A percentile compares a stretch with the other conserved stretches of the same genome.
These are phyloP conservation scores for Thysanoteuthis rhombus DNA, from an alignment of 2,888 invertebrate genomes.

Conservation along the genomic window DNA sequence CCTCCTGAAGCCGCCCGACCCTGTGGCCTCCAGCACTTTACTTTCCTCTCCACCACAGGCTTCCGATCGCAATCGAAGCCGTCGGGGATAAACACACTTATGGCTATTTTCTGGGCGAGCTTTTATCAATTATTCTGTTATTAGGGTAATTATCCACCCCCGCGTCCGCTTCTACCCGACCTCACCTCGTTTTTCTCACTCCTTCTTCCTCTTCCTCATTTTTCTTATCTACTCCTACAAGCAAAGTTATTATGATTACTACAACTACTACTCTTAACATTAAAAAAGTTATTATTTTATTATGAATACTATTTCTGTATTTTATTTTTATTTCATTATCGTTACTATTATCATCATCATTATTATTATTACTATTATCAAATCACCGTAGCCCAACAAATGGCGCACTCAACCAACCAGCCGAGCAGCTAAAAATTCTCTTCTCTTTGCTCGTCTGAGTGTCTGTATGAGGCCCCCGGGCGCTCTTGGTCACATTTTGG, in stretches of 20 bases:
- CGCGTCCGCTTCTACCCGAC: background rate
- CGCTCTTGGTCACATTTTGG: too few species aligned
- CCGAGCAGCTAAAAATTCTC: too few species aligned
- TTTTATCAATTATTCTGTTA: background rate
- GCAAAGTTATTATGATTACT: background rate
- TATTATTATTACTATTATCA: too few species aligned
- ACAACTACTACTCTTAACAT: background rate
- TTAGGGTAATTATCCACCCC: background rate
- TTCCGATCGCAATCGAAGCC: conserved; percentile 12
- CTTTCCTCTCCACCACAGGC: background rate
- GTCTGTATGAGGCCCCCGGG: too few species aligned
- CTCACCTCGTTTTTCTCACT: background rate
- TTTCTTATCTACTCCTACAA: background rate
- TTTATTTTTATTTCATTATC: too few species aligned
- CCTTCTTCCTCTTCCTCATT: background rate
- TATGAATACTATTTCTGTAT: background rate
- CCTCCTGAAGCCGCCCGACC: too few species aligned
- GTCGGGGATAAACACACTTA: conserved; percentile 12
- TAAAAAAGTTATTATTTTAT: background rate
- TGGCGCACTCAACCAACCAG: too few species aligned
- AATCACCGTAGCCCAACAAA: too few species aligned
- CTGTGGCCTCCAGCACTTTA: too few species aligned
- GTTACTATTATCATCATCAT: background rate
- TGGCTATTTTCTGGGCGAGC: background rate
- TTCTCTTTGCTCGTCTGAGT: too few species aligned